These are phyloP conservation scores for Patella pellucida DNA, from an alignment of 2,888 invertebrate species.

Conservation along the genomic window DNA sequence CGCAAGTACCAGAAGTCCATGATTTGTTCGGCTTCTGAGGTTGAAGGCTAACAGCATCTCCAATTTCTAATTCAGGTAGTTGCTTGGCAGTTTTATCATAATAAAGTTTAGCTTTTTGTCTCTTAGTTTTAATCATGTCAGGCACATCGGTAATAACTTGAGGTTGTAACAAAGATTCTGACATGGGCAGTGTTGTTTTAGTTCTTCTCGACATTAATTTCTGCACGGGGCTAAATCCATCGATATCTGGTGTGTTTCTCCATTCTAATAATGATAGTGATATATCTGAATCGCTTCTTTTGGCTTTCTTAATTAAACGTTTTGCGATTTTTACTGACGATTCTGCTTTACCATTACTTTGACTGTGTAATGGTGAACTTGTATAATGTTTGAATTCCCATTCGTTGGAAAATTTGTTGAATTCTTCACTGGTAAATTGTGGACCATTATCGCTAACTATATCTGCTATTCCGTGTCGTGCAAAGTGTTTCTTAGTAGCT, in stretches of 20 bases:
- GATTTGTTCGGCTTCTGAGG: not conserved
- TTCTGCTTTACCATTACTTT: constrained; percentile 5
- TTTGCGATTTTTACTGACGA: constrained; percentile 8
- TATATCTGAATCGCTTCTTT: not conserved
- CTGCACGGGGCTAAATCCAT: constrained; percentile 1
- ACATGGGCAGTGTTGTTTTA: not conserved
- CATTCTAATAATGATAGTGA: not conserved
- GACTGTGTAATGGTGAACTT: not conserved
- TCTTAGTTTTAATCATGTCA: not conserved
- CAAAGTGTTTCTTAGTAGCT: not conserved
- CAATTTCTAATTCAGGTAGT: constrained; percentile 5
- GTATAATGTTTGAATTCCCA: not conserved
- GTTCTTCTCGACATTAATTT: constrained; percentile 1
- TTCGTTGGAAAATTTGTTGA: not conserved
- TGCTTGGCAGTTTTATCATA: not conserved
- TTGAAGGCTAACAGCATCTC: not conserved
- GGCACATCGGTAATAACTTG: not conserved
- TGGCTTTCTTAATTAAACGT: not conserved
- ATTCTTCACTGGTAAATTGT: not conserved
- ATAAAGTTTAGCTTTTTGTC: constrained; percentile 4
- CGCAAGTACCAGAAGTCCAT: not conserved
- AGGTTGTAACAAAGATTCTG: not conserved
- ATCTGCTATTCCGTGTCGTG: not conserved
- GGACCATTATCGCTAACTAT: not conserved
- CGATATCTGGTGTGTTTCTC: not conserved